These are phyloP conservation scores for Gambelia wislizenii DNA, from an alignment of 2,797 vertebrate species.

Conservation along the genomic window DNA sequence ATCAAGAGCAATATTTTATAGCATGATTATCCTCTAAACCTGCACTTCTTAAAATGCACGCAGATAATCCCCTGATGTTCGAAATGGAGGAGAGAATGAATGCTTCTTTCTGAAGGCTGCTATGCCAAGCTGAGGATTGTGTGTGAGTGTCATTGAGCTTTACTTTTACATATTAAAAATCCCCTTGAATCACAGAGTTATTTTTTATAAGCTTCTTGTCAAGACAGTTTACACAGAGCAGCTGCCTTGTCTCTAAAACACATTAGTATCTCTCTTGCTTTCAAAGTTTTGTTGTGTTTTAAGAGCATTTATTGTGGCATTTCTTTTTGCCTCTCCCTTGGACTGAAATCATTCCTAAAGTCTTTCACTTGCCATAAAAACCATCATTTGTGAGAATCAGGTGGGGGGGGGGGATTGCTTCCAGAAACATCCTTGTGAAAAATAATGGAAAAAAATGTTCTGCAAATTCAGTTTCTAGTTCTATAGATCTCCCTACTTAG, in stretches of 20 bases:
- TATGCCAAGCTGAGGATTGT: conserved; percentile 47
- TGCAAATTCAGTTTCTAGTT: conserved; percentile 52
- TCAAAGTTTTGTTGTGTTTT: conserved; percentile 11
- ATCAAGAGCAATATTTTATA: conserved; percentile 29
- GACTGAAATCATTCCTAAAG: conserved; percentile 21
- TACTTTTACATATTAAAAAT: conserved; percentile 40
- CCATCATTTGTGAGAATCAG: background rate
- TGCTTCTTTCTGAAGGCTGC: conserved; percentile 25
- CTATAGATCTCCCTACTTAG: background rate
- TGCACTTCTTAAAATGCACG: conserved; percentile 43
- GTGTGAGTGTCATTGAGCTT: conserved; percentile 22
- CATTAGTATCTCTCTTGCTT: background rate
- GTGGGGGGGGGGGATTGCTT: accelerated
- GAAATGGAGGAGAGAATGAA: background rate
- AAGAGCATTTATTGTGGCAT: accelerated
- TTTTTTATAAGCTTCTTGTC: conserved; percentile 29
- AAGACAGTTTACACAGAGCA: conserved; percentile 33
- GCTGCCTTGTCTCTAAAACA: conserved; percentile 59
- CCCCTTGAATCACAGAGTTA: conserved; percentile 14
- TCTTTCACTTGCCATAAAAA: conserved; percentile 42
- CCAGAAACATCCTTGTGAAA: background rate
- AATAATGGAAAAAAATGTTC: background rate
- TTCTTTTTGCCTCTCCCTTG: background rate
- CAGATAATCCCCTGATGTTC: conserved; percentile 30
- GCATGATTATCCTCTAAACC: background rate